Conservation (phyloP, 2,888 invertebrate genomes). For the Gnatocerus cornutus region DNA sequence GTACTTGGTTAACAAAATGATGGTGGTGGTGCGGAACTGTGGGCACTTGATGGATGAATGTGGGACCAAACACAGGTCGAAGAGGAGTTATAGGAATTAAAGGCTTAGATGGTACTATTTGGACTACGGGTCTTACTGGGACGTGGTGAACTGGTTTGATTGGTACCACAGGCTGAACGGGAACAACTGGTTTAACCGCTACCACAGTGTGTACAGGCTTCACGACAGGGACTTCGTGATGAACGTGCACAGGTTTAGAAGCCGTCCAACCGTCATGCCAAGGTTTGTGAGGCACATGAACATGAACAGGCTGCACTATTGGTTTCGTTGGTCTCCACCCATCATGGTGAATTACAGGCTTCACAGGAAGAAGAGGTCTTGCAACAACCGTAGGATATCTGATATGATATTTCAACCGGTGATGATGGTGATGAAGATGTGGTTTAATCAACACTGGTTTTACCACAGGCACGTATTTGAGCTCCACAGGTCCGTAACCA, state of each 20-base stretch:
- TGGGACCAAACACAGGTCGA: conserved; percentile 14
- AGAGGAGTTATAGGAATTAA: conserved; percentile 23
- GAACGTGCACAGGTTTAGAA: conserved; percentile 42
- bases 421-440: conserved; percentile 53
- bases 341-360: conserved; percentile 40
- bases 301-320: conserved; percentile 25
- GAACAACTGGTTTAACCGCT: conserved; percentile 34
- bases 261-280: conserved; percentile 47
- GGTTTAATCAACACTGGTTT: conserved; percentile 59
- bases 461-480: conserved; percentile 62
- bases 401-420: conserved; percentile 24
- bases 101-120: conserved; percentile 33
- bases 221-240: conserved; percentile 19
- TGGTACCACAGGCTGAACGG: conserved; percentile 16
- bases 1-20: conserved; percentile 31
- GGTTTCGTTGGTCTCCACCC: conserved; percentile 42
- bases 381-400: conserved; percentile 47
- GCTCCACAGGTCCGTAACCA: conserved; percentile 62
- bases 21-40: conserved; percentile 19
- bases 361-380: conserved; percentile 52
- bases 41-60: conserved; percentile 20
- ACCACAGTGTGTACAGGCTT: conserved; percentile 2
- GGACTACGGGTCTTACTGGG: conserved; percentile 35
- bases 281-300: conserved; percentile 45
- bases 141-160: neutral